Evolutionary conservation across 2,797 vertebrate genomes (phyloP), one percentile per base, ranked within the genome.

Genomic region (Streptopelia turtur): DNA sequence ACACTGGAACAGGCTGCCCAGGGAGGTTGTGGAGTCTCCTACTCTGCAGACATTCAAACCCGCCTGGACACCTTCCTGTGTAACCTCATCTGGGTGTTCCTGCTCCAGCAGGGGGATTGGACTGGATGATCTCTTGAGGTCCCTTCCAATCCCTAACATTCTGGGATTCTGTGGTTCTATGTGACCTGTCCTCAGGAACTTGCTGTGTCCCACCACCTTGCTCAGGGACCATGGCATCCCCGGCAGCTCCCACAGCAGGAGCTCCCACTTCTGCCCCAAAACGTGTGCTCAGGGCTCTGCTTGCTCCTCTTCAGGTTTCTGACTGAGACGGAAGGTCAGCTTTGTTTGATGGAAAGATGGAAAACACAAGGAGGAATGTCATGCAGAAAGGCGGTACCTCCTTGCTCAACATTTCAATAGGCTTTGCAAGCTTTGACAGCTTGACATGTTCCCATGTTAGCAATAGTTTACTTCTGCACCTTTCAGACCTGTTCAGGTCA

Each of bases 141-240:
- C 39, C 13, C 39, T 39, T 39, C 39, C 13, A 39, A 39, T 39
- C 39, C 13, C 39, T 39, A 14, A 14, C 13, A 39, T 15, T 39
- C 39, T 39, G 39, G 5, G 39, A 39, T 39, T 39, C 39, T 39
- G 39, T 39, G 39, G 39, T 39, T 39, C 39, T 39, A 14, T 39
- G 39, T 39, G 39, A 39, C 16, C 41, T 43, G 41, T 43, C 2
- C 22, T 20, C 0, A 0, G 47, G 69, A 31, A 2, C 1, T 2
- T 25, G 55, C 31, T 7, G 3, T 43, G 33, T 83, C 39, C 59
- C 52, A 66, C 30, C 1, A 0, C 16, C 85, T 43, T 65, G 41
- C 64, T 30, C 0, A 0, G 31, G 25, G 41, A 53, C 27, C 1
- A 0, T 2, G 55, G 35, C 28, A 49, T 37, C 56, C 1, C 0